Conservation (phyloP, 2,797 vertebrate genomes). For the Neopelma chrysocephalum region DNA sequence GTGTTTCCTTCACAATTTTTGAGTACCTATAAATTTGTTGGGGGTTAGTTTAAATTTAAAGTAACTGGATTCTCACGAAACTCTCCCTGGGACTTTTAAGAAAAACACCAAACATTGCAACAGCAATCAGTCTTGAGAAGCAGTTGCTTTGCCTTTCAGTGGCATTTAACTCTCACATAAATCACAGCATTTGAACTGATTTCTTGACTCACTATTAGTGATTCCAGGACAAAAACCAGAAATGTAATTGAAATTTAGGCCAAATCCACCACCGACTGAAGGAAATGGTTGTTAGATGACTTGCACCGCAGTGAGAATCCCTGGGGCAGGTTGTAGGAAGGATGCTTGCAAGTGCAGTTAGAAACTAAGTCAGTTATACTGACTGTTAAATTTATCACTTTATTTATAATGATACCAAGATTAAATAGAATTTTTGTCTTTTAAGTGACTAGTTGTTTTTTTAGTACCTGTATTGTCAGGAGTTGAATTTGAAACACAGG, state of each 20-base stretch:
- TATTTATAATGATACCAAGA: background rate
- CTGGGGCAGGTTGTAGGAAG: background rate
- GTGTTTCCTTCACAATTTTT: conserved; percentile 2
- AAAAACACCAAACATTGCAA: conserved; percentile 23
- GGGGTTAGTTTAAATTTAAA: conserved; percentile 26
- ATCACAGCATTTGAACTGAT: conserved; percentile 18
- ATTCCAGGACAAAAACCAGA: conserved; percentile 36
- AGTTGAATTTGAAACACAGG: background rate
- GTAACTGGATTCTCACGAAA: conserved; percentile 50
- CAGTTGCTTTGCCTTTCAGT: conserved; percentile 41
- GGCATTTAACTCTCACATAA: conserved; percentile 50
- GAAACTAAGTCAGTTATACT: background rate
- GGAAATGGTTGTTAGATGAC: conserved; percentile 39
- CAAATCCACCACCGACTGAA: conserved; percentile 16
- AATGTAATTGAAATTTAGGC: conserved; percentile 31
- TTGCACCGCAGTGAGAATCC: background rate
- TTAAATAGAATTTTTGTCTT: background rate
- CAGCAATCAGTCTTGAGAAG: conserved; percentile 32
- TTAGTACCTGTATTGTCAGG: background rate
- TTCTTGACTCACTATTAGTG: conserved; percentile 23
- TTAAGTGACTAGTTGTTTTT: background rate
- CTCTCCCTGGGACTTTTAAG: conserved; percentile 49
- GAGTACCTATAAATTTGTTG: conserved; percentile 31
- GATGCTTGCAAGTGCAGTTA: background rate
- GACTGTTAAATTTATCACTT: background rate